Percentiles rank a stretch among this genome's conserved stretches.
phyloP scores from a whole-genome alignment of 2,113 vertebrate species.

The Myrmophylax atrothorax region DNA sequence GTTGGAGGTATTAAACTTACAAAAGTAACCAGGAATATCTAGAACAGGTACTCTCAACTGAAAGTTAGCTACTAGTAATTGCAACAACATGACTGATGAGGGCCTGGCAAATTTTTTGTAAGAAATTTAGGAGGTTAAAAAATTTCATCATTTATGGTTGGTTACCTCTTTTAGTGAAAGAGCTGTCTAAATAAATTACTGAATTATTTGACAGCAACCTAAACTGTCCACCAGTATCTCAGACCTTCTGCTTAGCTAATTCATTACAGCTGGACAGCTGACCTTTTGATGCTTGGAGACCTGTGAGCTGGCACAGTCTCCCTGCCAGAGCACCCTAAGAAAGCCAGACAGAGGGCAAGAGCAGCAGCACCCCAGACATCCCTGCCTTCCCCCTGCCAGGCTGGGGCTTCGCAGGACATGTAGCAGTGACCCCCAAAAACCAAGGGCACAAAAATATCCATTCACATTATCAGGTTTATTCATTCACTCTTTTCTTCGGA shows the following conservation, averaged over 20 bases:
- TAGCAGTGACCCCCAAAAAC: not conserved
- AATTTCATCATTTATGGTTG: accelerated
- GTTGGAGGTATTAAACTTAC: not conserved
- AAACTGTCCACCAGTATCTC: not conserved
- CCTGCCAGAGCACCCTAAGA: accelerated
- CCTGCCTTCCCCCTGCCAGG: not conserved
- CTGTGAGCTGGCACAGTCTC: not conserved
- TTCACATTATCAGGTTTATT: not conserved
- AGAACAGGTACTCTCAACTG: not conserved
- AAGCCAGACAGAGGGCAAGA: not conserved
- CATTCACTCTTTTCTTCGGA: slow-evolving; percentile 21
- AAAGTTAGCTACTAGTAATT: not conserved
- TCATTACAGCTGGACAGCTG: not conserved
- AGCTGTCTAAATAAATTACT: not conserved
- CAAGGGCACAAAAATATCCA: not conserved
- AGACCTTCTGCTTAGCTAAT: not conserved
- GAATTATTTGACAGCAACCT: not conserved
- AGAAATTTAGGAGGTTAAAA: not conserved
- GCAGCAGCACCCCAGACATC: not conserved
- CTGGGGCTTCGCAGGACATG: accelerated
- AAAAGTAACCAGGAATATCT: not conserved
- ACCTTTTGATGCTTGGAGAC: not conserved
- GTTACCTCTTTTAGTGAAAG: not conserved
- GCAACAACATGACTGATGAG: not conserved
- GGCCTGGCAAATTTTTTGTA: not conserved